A percentile compares a stretch with the other conserved stretches of the same genome.
These are phyloP conservation scores for Trilocha varians DNA, from an alignment of 2,888 invertebrate species.

Conservation along the genomic window DNA sequence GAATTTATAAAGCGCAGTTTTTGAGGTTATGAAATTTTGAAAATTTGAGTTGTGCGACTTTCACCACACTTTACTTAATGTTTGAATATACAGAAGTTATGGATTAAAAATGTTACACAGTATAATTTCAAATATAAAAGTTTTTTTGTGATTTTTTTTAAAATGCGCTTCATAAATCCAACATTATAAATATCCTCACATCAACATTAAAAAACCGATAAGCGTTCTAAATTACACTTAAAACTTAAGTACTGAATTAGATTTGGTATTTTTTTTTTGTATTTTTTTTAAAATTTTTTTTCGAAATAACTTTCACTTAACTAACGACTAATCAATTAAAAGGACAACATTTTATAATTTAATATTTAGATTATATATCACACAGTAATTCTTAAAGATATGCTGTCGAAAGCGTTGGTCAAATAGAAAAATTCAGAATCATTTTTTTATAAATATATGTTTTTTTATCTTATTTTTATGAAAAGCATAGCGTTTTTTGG, in stretches of 20 bases:
- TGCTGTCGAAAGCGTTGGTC: slow-evolving; percentile 71
- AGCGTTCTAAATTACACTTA: slow-evolving; percentile 28
- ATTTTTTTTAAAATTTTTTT: slow-evolving; percentile 4
- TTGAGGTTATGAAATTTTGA: too few species aligned
- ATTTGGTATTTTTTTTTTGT: slow-evolving; percentile 46
- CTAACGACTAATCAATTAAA: slow-evolving; percentile 34
- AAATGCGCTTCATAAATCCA: too few species aligned
- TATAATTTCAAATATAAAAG: too few species aligned
- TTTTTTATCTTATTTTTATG: not conserved
- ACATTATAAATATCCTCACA: too few species aligned
- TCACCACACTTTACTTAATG: too few species aligned
- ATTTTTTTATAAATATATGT: slow-evolving; percentile 17
- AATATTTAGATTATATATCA: slow-evolving; percentile 62
- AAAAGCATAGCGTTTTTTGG: slow-evolving; percentile 16
- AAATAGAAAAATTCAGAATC: slow-evolving; percentile 49
- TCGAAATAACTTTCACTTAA: slow-evolving; percentile 32
- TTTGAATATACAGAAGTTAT: too few species aligned
- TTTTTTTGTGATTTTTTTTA: too few species aligned
- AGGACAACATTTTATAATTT: slow-evolving; percentile 50
- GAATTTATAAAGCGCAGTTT: not conserved
- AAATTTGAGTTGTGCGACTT: too few species aligned
- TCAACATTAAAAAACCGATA: slow-evolving; percentile 32
- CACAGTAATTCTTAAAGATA: slow-evolving; percentile 70
- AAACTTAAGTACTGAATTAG: slow-evolving; percentile 65
- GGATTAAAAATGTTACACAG: too few species aligned